Evolutionary conservation across 2,888 invertebrate species (phyloP).

Genomic region (Troides aeacus): DNA sequence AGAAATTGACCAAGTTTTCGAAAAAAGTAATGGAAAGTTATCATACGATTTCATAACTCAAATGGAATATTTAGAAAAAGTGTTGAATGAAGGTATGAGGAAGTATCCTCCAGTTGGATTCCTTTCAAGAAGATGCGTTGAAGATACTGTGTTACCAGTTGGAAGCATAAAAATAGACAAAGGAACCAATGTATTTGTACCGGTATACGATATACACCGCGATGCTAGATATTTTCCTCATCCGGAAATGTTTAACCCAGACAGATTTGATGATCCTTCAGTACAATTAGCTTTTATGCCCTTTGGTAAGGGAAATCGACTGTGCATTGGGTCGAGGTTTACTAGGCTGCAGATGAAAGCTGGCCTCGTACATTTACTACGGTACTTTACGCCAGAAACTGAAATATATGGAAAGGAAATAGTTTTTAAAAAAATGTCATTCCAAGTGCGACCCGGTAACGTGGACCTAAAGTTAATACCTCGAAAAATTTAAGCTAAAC

Average conservation of each 20-base stretch:
- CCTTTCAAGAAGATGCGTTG: constrained; percentile 43
- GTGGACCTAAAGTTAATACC: neutral
- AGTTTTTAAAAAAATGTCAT: constrained; percentile 40
- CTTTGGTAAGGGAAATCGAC: constrained; percentile 67
- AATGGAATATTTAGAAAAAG: constrained; percentile 55
- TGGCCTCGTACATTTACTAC: constrained; percentile 35
- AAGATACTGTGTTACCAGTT: constrained; percentile 49
- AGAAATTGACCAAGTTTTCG: constrained; percentile 51
- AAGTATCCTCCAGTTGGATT: constrained; percentile 52
- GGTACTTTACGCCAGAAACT: constrained; percentile 32
- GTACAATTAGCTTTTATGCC: constrained; percentile 55
- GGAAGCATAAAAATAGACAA: constrained; percentile 53
- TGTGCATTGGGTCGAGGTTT: constrained; percentile 63
- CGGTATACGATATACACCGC: constrained; percentile 55
- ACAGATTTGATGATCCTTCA: constrained; percentile 52
- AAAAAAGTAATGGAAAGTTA: constrained; percentile 41
- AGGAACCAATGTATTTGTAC: constrained; percentile 47
- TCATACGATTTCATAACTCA: constrained; percentile 46
- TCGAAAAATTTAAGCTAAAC: neutral
- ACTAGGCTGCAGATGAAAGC: constrained; percentile 48
- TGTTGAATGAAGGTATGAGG: constrained; percentile 49
- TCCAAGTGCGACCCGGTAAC: constrained; percentile 42
- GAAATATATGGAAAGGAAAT: constrained; percentile 29
- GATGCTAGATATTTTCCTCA: constrained; percentile 63
- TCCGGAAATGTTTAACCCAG: constrained; percentile 65